phyloP scores from a whole-genome alignment of 2,888 invertebrate genomes.

The Agrotis segetum region DNA sequence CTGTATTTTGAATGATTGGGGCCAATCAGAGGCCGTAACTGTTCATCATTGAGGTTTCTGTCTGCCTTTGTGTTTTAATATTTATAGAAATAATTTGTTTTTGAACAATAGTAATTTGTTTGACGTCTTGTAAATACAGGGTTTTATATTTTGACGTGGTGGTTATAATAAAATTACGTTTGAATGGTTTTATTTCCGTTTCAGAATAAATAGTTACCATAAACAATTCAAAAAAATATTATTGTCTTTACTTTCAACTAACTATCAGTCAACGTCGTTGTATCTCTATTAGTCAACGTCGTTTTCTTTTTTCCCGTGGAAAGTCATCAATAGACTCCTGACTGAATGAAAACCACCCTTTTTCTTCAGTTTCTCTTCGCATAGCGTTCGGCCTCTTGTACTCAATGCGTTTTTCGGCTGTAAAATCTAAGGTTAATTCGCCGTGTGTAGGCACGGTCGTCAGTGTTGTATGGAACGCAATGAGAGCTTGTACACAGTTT shows the following conservation, averaged over 20 bases:
- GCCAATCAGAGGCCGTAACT: constrained; percentile 61
- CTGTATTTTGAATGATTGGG: constrained; percentile 57
- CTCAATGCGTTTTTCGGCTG: too few species aligned
- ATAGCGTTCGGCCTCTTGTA: too few species aligned
- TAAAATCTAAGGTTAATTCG: too few species aligned
- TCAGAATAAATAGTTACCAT: neutral
- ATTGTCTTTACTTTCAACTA: too few species aligned
- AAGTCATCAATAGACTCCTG: too few species aligned
- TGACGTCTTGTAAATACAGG: constrained; percentile 39
- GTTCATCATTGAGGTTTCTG: constrained; percentile 51
- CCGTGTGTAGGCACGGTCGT: too few species aligned
- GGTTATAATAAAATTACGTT: constrained; percentile 5
- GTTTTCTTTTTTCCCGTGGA: too few species aligned
- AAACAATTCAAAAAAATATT: neutral
- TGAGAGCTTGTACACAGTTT: too few species aligned
- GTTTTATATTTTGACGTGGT: constrained; percentile 26
- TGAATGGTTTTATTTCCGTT: neutral
- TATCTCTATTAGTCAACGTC: neutral
- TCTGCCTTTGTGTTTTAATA: constrained; percentile 31
- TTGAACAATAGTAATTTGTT: constrained; percentile 42
- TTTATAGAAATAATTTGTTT: constrained; percentile 41
- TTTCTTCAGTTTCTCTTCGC: too few species aligned
- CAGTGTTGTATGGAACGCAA: too few species aligned
- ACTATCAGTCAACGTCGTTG: neutral
- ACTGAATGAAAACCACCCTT: too few species aligned